phyloP scores from a whole-genome alignment of 2,113 vertebrate species.

The Hepsetus odoe region DNA sequence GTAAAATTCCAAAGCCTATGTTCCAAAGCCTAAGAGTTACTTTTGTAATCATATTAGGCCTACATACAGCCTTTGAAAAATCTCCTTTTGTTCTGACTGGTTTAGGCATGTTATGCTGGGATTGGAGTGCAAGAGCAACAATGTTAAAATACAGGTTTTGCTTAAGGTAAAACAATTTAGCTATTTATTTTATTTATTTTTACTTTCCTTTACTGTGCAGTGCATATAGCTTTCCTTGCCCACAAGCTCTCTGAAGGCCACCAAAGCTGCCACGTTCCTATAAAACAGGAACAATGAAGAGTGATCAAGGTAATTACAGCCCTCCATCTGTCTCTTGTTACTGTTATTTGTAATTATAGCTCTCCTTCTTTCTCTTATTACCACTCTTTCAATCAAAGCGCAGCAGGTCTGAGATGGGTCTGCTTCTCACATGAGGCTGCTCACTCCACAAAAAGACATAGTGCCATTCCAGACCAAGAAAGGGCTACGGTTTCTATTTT shows the following conservation, averaged over 20 bases:
- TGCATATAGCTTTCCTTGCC: not conserved
- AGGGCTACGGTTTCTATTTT: not conserved
- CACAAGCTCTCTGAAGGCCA: not conserved
- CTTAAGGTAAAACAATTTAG: too few species aligned
- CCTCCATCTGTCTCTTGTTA: conserved; percentile 30
- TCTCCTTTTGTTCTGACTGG: too few species aligned
- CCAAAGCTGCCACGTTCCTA: conserved; percentile 28
- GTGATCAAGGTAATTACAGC: conserved; percentile 48
- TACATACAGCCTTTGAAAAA: too few species aligned
- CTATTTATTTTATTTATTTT: too few species aligned
- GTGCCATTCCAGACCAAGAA: not conserved
- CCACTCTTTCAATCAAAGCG: conserved; percentile 21
- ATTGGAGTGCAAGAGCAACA: too few species aligned
- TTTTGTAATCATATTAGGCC: too few species aligned
- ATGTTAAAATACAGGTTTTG: too few species aligned
- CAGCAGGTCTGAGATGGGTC: not conserved
- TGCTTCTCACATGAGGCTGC: not conserved
- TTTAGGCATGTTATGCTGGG: too few species aligned
- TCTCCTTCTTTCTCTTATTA: conserved; percentile 11
- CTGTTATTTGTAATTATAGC: conserved; percentile 29
- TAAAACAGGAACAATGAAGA: conserved; percentile 37
- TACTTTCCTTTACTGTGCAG: not conserved
- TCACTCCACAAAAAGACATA: not conserved
- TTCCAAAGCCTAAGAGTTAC: too few species aligned
- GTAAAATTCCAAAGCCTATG: too few species aligned